Evolutionary conservation across 2,113 vertebrate species (phyloP), one percentile per base, ranked within the genome.

Genomic region (Pica pica): DNA sequence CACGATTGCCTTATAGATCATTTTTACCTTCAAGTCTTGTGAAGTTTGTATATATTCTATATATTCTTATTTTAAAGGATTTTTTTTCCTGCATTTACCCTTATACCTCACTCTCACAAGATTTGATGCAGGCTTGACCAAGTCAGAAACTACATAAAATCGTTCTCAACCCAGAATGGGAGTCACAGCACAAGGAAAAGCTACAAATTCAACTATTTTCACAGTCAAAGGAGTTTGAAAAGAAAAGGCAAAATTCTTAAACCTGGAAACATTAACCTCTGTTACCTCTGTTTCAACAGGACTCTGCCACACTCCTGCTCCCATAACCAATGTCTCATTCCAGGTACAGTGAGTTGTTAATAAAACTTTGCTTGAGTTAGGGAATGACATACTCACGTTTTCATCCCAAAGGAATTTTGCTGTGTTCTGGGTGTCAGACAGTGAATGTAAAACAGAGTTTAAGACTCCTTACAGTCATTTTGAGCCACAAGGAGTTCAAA

Each of bases 111-210:
- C 8, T 47, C 30, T 91, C 8, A 7, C 31, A 49, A 82, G 26
- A 69, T 52, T 61, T 57, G 42, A 28, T 3, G 4, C 20, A 41
- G 53, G 23, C 7, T 20, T 26, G 31, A 80, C n/a, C 0, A 0
- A 78, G 14, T 20, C 68, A 63, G 73, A 70, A 13, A 35, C 71
- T 44, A 18, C 19, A 39, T 30, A 11, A 61, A 94, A 70, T 35
- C 11, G 4, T 69, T 20, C 33, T 80, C 13, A 70, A 17, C 4
- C 10, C 33, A 42, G 47, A 82, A 42, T 7, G 19, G 8, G 61
- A 85, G n/a, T 30, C 27, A 59, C 7, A 41, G 20, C 1, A 5
- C 13, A 52, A 53, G 17, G 18, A 63, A 57, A 89, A 57, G 3
- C 12, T 28, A 63, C 3, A 59, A 28, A 60, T 39, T 76, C 26